Conservation (phyloP, 2,113 vertebrate species). For the Tympanuchus pallidicinctus region DNA sequence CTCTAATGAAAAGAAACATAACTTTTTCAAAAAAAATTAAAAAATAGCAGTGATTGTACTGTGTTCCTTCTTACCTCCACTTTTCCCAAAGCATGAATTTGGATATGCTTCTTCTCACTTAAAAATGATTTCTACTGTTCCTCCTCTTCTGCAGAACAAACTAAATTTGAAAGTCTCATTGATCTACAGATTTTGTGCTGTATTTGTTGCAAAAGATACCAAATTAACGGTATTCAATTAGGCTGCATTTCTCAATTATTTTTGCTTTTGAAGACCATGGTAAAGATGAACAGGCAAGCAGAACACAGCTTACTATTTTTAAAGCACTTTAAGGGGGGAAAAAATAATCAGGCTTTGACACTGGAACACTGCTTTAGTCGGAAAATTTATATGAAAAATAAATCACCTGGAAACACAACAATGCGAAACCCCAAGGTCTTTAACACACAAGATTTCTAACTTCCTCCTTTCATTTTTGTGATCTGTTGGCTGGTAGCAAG, state of each 20-base stretch:
- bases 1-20: not conserved
- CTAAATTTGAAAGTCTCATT: constrained; percentile 4
- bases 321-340: not conserved
- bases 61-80: not conserved
- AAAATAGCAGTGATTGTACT: not conserved
- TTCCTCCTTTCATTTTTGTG: not conserved
- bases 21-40: not conserved
- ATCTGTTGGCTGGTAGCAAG: constrained; percentile 5
- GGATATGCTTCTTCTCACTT: not conserved
- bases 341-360: not conserved
- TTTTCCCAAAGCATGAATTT: not conserved
- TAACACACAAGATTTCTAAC: not conserved
- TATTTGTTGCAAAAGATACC: not conserved
- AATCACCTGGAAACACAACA: not conserved
- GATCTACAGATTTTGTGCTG: not conserved
- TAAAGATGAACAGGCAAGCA: constrained; percentile 4
- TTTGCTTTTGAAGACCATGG: not conserved
- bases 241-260: not conserved
- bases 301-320: not conserved
- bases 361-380: not conserved
- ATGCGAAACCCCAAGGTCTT: not conserved
- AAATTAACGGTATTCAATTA: not conserved
- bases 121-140: not conserved
- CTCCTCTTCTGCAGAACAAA: not conserved
- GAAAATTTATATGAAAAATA: constrained; percentile 34